phyloP scores from a whole-genome alignment of 2,888 invertebrate species.

The Acleris sparsana region DNA sequence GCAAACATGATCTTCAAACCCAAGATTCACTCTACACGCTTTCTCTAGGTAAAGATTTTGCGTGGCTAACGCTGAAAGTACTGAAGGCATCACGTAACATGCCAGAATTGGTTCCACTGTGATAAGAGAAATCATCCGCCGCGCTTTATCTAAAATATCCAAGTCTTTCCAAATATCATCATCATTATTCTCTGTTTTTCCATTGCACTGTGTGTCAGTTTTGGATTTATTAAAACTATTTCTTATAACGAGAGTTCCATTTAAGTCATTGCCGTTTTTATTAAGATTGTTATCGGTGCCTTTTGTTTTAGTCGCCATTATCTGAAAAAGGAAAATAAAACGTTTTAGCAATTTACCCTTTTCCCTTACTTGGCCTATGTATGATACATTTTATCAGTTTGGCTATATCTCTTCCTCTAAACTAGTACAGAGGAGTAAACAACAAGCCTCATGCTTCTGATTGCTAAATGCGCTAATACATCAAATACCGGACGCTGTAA shows the following conservation, averaged over 20 bases:
- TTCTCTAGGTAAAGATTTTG: conserved; percentile 94
- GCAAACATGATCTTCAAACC: conserved; percentile 88
- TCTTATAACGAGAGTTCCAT: conserved; percentile 62
- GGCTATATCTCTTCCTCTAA: neutral
- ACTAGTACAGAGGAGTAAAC: conserved; percentile 3
- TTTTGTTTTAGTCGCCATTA: conserved; percentile 66
- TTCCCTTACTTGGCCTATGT: neutral
- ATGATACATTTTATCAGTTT: neutral
- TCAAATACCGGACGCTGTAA: conserved; percentile 71
- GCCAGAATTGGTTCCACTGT: conserved; percentile 91
- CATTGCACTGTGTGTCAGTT: conserved; percentile 50
- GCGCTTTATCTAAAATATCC: conserved; percentile 81
- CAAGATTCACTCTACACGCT: conserved; percentile 92
- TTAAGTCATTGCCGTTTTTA: conserved; percentile 66
- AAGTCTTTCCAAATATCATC: conserved; percentile 75
- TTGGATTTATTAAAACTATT: conserved; percentile 63
- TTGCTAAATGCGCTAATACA: conserved; percentile 66
- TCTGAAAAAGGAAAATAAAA: conserved; percentile 53
- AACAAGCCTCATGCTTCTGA: conserved; percentile 44
- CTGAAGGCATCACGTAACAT: conserved; percentile 87
- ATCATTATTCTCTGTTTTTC: conserved; percentile 50
- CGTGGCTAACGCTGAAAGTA: conserved; percentile 89
- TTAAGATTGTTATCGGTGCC: conserved; percentile 57
- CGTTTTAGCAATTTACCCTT: neutral
- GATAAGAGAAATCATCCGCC: conserved; percentile 85